Percentiles rank a stretch among this genome's conserved stretches.
phyloP scores from a whole-genome alignment of 2,797 vertebrate genomes.

The Hippopotamyrus pictus region DNA sequence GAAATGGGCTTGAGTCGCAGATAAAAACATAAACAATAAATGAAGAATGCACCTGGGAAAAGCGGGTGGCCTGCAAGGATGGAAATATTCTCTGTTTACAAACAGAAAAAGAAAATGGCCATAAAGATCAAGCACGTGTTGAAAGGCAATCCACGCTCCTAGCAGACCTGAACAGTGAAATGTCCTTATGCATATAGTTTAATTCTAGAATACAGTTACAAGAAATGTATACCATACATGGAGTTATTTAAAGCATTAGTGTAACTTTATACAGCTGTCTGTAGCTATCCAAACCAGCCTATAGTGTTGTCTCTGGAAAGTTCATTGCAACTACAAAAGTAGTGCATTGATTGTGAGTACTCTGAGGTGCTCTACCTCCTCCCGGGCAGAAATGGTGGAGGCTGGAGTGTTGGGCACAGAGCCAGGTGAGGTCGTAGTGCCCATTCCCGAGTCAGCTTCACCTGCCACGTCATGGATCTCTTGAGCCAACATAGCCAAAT shows the following conservation, averaged over 20 bases:
- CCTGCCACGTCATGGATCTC: conserved; percentile 94
- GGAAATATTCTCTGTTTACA: conserved; percentile 53
- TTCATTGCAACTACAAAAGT: neutral
- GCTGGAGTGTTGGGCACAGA: conserved; percentile 74
- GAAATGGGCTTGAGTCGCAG: neutral
- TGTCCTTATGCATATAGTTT: neutral
- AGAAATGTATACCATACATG: neutral
- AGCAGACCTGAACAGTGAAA: neutral
- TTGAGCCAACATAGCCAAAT: conserved; percentile 85
- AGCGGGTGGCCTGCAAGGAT: conserved; percentile 43
- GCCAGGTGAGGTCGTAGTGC: conserved; percentile 60
- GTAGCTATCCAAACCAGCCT: neutral
- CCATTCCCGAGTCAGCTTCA: conserved; percentile 70
- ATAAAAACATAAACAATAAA: conserved; percentile 31
- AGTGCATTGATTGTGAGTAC: neutral
- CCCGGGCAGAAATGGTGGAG: conserved; percentile 81
- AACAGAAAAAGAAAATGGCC: conserved; percentile 47
- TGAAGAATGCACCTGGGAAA: conserved; percentile 56
- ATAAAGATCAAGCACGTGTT: conserved; percentile 41
- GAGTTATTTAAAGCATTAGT: neutral
- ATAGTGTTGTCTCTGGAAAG: neutral
- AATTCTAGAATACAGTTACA: neutral
- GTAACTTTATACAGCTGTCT: neutral
- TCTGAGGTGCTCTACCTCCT: conserved; percentile 70
- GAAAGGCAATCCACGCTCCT: neutral